Base-by-base conservation (phyloP, 2,888 invertebrate species). In the Lamellibrachia columna region DNA sequence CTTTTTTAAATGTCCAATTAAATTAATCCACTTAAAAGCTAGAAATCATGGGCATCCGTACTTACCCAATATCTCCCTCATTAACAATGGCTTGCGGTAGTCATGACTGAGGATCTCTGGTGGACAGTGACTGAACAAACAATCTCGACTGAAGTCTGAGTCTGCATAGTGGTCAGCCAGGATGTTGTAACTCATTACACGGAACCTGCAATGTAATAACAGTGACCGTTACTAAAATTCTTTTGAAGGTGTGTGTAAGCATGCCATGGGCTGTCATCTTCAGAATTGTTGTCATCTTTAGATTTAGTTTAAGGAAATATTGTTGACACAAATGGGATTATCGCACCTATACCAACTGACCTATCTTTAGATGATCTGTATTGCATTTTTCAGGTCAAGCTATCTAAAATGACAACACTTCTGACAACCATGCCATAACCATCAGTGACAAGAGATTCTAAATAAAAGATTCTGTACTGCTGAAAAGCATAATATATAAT, bases 111-210 rank as follows among this genome's bases (percentile, higher is more conserved):
- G 97, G 3, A 98, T 98, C 96, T 98, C 97, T 2, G 98, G 97
- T 9, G 98, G 98, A 95, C 99, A 99, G 95, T 99, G 98, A 0
- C 98, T 98, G 96, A 98, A 98, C 1, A 99, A 97, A 92, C 97
- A 97, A 92, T 97, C 97, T 95, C 98, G 97, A 0, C 98, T 97
- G 95, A 97, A 97, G 94, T 98, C 98, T 0, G 98, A 98, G 96
- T 98, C 98, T 93, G 98, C 98, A 96, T 99, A 99, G 53, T 98
- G 96, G 97, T 99, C 98, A 6, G 99, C 99, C 94, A 99, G 97
- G 94, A 99, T 98, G 96, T 99, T 99, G 96, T 99, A 99, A 0
- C 98, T 97, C 6, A 98, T 97, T 93, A 99, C 97, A 92, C 99
- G 97, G 95, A 98, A 98, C 95, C 97, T 96, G 94, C 92, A 94